phyloP scores from a whole-genome alignment of 2,113 vertebrate genomes.

The Colius striatus region DNA sequence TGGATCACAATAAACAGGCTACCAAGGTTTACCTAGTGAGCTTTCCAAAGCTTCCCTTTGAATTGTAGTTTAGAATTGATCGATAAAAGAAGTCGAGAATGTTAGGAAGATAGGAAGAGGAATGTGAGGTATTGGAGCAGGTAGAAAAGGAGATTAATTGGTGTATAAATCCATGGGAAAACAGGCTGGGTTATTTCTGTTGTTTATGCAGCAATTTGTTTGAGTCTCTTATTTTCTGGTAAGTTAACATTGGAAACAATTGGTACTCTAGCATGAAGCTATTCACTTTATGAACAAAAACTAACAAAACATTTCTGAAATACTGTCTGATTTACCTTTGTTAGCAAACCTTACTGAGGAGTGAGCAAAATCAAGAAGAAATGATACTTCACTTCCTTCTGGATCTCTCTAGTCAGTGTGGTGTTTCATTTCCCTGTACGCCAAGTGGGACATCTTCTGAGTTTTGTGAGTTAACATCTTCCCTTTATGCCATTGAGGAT shows the following conservation, averaged over 20 bases:
- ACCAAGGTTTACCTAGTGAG: not conserved
- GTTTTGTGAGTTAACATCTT: constrained; percentile 72
- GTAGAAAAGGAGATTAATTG: not conserved
- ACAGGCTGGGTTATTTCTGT: not conserved
- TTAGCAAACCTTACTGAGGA: constrained; percentile 81
- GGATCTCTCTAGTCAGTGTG: constrained; percentile 86
- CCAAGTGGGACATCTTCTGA: constrained; percentile 69
- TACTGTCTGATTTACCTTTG: constrained; percentile 56
- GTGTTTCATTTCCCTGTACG: constrained; percentile 83
- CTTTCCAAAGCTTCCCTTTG: not conserved
- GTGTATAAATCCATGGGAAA: not conserved
- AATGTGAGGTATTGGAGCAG: not conserved
- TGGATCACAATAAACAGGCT: not conserved
- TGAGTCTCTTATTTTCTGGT: not conserved
- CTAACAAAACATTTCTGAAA: not conserved
- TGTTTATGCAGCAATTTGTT: not conserved
- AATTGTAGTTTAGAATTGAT: not conserved
- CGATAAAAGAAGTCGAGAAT: not conserved
- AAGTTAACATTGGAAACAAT: not conserved
- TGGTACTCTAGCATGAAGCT: not conserved
- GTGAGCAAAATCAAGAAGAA: constrained; percentile 84
- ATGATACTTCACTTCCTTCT: constrained; percentile 85
- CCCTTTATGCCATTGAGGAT: constrained; percentile 85
- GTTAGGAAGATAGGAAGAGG: not conserved
- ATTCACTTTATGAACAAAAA: not conserved